Conservation (phyloP, 1,140 invertebrate species). For the Camponotus floridanus region DNA sequence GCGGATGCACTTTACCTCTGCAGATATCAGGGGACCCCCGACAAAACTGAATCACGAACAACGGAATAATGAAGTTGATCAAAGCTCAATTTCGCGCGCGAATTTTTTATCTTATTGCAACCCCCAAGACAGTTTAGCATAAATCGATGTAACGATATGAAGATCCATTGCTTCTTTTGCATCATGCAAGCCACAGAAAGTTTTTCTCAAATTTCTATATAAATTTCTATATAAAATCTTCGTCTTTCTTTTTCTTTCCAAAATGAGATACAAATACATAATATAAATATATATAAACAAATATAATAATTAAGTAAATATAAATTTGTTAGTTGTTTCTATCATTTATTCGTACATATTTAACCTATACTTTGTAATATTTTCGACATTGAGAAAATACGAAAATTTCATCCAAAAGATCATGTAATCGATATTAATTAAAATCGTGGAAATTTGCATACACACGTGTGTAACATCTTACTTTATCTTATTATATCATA, state of each 20-base stretch:
- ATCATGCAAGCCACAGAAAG: background rate
- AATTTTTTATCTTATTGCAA: background rate
- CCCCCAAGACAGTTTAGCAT: background rate
- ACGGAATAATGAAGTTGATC: conserved; percentile 26
- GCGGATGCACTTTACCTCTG: conserved; percentile 41
- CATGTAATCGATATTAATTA: background rate
- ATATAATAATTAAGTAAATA: background rate
- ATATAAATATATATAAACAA: too few relatives aligned
- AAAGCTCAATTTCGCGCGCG: conserved; percentile 19
- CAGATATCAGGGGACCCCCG: background rate
- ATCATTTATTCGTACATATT: background rate
- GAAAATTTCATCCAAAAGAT: background rate
- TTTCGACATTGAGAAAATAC: background rate
- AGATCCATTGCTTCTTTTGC: background rate
- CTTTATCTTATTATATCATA: background rate
- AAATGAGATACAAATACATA: too few relatives aligned
- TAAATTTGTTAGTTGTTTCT: background rate
- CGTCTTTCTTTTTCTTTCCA: too few relatives aligned
- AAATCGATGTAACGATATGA: conserved; percentile 2
- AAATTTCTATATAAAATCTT: background rate
- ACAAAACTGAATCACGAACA: conserved; percentile 19
- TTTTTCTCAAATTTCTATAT: background rate
- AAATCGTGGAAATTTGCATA: background rate
- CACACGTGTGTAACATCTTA: background rate
- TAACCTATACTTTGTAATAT: background rate